Conservation (phyloP, 1,140 invertebrate genomes). For the Diachasma alloeum region DNA sequence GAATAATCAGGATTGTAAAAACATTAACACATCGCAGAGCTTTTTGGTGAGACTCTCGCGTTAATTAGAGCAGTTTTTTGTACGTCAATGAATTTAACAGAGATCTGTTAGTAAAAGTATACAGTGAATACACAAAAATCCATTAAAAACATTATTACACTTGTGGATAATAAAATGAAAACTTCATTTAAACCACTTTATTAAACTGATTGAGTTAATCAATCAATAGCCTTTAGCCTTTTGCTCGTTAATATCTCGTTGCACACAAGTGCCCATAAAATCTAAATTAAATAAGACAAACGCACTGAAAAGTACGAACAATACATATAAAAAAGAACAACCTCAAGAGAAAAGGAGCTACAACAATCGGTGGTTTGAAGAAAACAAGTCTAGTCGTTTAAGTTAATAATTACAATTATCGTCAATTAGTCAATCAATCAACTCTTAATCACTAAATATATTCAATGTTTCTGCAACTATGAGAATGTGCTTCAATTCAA, state of each 20-base stretch:
- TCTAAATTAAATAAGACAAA: neutral
- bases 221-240: too few relatives aligned
- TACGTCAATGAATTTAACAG: neutral
- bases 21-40: neutral
- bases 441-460: constrained; percentile 16
- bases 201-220: neutral
- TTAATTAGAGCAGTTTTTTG: neutral
- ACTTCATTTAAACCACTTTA: neutral
- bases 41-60: neutral
- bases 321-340: neutral
- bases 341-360: neutral
- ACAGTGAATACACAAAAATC: neutral
- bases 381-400: too few relatives aligned
- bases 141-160: neutral
- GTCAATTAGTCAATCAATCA: neutral
- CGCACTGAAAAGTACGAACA: neutral
- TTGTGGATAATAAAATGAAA: neutral
- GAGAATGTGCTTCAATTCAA: constrained; percentile 7
- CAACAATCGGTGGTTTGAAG: neutral
- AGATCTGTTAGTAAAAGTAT: neutral
- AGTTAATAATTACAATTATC: neutral
- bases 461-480: neutral
- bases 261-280: neutral
- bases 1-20: neutral
- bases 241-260: neutral